These are phyloP conservation scores for Slavum lentiscoides DNA, from an alignment of 2,888 invertebrate species.

Conservation along the genomic window DNA sequence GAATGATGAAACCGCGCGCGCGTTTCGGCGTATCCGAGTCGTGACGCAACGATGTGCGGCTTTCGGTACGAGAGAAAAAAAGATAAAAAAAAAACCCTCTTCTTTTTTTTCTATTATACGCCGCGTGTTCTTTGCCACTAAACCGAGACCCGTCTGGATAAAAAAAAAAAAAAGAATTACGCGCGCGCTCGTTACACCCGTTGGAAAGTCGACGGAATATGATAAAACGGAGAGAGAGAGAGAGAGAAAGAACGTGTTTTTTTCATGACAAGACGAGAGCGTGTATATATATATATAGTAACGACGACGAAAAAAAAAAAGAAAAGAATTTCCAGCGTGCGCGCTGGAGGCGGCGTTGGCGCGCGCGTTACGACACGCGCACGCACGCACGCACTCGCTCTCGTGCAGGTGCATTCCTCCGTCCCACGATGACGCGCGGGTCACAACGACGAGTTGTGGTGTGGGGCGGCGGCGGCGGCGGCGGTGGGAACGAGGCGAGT, in stretches of 20 bases:
- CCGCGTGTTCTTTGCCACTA: neutral
- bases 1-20: too few relatives aligned
- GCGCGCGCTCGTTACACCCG: neutral
- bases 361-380: neutral
- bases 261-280: neutral
- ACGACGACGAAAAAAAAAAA: too few relatives aligned
- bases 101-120: neutral
- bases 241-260: neutral
- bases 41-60: too few relatives aligned
- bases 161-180: too few relatives aligned
- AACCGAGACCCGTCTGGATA: neutral
- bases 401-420: constrained; percentile 23
- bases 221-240: too few relatives aligned
- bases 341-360: neutral
- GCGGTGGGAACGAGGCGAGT: constrained; percentile 9
- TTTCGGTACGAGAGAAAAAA: too few relatives aligned
- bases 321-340: too few relatives aligned
- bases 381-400: neutral
- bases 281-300: too few relatives aligned
- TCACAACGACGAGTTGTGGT: too few relatives aligned
- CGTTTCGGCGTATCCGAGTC: too few relatives aligned
- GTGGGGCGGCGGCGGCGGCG: neutral
- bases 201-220: constrained; percentile 8
- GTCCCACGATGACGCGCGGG: neutral
- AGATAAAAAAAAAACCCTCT: too few relatives aligned